Base-by-base conservation (phyloP, 2,888 invertebrate species). In the Metallyticus violacea region DNA sequence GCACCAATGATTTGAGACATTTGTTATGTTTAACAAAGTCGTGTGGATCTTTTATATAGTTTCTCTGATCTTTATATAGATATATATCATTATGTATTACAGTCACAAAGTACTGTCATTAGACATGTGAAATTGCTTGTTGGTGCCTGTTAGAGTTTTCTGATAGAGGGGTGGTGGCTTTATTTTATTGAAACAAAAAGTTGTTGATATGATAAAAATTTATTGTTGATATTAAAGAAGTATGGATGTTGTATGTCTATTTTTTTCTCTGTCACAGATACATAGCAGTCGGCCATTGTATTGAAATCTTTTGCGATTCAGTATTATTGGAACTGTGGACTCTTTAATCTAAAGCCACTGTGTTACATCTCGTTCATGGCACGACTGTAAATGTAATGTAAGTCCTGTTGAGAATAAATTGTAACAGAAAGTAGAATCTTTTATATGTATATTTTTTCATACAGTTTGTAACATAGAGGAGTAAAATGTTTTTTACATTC, bases 111-210 rank as follows among this genome's bases (percentile, higher is more conserved):
- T 83, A 28, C n/a, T 26, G 76, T 83, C 28, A 22, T 7, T 83
- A 83, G 28, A 77, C 40, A 28, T 76, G 28, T 83, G 77, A 83
- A 82, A 81, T 81, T 81, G 81, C 25, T 81, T 81, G 82, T 76
- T 62, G 82, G 82, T 76, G 82, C 82, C 82, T 83, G 83, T 83
- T 83, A 83, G 62, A 30, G 76, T 79, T 28, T 76, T 83, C 22
- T 83, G 83, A 7, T 83, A 83, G 83, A 77, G 7, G 27, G 83
- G 83, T 83, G 83, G 83, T 77, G 83, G 83, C 76, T 83, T 83
- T 83, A 83, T 83, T 83, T 83, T 27, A 83, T 77, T 77, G 28
- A 83, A 28, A 83, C 29, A 83, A 6, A 62, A 40, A 5, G 5
- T 28, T 83, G 83, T 83, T 83, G 25, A 83, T 27, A 28, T 26